Evolutionary conservation across 1,140 invertebrate species (phyloP).

Genomic region (Sinella curviseta): DNA sequence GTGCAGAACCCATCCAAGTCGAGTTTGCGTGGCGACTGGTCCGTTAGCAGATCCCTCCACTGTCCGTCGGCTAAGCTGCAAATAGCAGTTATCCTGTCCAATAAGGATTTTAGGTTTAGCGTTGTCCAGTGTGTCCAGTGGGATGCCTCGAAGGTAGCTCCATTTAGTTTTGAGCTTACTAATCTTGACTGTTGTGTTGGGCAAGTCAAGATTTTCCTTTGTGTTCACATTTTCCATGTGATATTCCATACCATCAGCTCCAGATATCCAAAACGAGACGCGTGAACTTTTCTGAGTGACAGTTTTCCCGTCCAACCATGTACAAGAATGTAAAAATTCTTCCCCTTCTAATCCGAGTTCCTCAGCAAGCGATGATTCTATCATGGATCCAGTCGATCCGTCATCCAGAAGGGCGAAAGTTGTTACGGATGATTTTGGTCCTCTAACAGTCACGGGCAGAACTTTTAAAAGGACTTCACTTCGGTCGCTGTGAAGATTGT

Average conservation of each 20-base stretch:
- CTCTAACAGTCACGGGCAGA: too few relatives aligned
- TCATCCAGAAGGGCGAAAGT: too few relatives aligned
- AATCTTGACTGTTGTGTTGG: not conserved
- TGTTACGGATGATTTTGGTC: too few relatives aligned
- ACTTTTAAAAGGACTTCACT: too few relatives aligned
- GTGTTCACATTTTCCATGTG: not conserved
- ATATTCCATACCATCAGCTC: not conserved
- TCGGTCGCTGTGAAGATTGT: too few relatives aligned
- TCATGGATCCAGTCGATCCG: too few relatives aligned
- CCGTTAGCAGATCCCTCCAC: not conserved
- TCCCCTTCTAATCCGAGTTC: too few relatives aligned
- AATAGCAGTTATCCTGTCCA: slow-evolving; percentile 19
- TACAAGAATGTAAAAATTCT: too few relatives aligned
- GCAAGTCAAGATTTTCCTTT: not conserved
- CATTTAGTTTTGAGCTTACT: not conserved
- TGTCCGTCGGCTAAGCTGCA: not conserved
- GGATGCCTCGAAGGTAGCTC: not conserved
- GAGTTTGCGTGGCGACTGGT: slow-evolving; percentile 6
- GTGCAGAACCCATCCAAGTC: slow-evolving; percentile 28
- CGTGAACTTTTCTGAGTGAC: too few relatives aligned
- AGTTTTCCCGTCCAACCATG: too few relatives aligned
- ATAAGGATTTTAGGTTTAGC: slow-evolving; percentile 24
- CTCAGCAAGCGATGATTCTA: too few relatives aligned
- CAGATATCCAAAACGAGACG: not conserved
- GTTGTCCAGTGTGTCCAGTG: not conserved